Evolutionary conservation across 2,888 invertebrate species (phyloP), one percentile per base, ranked within the genome.

Genomic region (Tortricodes alternella): DNA sequence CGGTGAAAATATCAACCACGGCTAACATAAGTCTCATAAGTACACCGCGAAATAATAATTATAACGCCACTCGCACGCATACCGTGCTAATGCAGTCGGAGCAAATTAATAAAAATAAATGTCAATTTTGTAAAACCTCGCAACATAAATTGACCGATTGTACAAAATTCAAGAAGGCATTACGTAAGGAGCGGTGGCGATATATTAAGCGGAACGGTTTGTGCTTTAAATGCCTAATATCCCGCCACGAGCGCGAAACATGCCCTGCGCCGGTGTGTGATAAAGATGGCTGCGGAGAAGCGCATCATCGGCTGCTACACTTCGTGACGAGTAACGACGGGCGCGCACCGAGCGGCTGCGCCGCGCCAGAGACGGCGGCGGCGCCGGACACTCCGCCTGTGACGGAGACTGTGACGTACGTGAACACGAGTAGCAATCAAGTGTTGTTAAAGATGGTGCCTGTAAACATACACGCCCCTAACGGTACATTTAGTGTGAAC

Each of bases 401-500:
- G 19, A 29, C 43, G 9, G 55, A 57, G 15, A 48, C 35, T 8
- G 51, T 59, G 1, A 29, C 53, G 3, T 38, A 58, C 9, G 34
- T 57, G 7, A 27, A 15, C 9, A 8, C 24, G 9, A 41, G 37
- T 32, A 13, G 27, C 11, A 23, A 27, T 23, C 59, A 53, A 52
- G 61, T 64, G 19, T 44, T 63, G n/a, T 34, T 65, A 27, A 68
- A 63, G 62, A 41, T 52, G n/a, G 62, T 67, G 18, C 65, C 63
- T 2, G 53, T 67, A 1, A 38, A 27, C 3, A 18, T 68, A 7
- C 41, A 57, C 5, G 67, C 65, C 18, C 65, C 64, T 15, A 62
- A 64, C 13, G 64, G 67, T 35, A 18, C n/a, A 9, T 18, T 35
- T 9, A n/a, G 46, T 37, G 1, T 7, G 63, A 0, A 49, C 24